phyloP scores from a whole-genome alignment of 2,113 vertebrate genomes.

The Columbina picui region DNA sequence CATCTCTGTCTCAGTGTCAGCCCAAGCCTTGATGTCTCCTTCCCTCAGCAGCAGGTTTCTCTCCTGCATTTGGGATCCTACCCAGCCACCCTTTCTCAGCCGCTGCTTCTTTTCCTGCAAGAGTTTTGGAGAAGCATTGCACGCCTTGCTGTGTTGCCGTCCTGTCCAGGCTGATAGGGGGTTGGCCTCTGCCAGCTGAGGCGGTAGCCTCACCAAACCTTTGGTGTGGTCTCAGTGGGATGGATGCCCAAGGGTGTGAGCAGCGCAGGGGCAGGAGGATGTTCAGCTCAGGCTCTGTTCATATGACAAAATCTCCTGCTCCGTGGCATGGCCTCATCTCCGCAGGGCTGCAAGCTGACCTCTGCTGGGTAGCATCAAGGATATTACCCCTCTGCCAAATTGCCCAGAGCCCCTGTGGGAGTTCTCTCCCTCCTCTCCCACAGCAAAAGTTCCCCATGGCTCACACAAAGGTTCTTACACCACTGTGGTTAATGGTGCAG shows the following conservation, averaged over 20 bases:
- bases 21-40: not conserved
- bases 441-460: not conserved
- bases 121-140: rapidly evolving
- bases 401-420: rapidly evolving
- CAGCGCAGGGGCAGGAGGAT: rapidly evolving
- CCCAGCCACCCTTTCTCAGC: not conserved
- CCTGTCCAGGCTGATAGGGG: rapidly evolving
- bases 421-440: not conserved
- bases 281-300: not conserved
- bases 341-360: not conserved
- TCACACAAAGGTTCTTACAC: not conserved
- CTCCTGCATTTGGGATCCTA: not conserved
- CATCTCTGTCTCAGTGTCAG: not conserved
- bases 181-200: not conserved
- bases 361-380: not conserved
- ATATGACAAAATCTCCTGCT: not conserved
- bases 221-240: not conserved
- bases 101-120: not conserved
- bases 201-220: not conserved
- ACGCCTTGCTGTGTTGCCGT: rapidly evolving
- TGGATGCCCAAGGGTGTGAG: not conserved
- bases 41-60: not conserved
- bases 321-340: not conserved
- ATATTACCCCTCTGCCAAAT: not conserved
- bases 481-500: rapidly evolving